Percentiles rank a stretch among this genome's conserved stretches.
Conservation (phyloP, 2,888 invertebrate genomes). For the Drosophila cyrtoloma region DNA sequence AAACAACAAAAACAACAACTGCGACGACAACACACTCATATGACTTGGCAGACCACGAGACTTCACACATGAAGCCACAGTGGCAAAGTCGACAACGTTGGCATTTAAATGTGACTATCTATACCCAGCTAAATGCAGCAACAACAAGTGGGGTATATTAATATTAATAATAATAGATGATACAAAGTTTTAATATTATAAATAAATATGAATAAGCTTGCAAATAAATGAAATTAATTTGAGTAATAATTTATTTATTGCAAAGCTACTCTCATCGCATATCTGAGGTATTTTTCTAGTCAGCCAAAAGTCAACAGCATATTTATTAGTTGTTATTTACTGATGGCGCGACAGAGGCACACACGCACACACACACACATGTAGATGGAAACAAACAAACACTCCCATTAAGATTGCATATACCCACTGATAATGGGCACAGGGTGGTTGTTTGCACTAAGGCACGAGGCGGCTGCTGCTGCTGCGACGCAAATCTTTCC, state of each 20-base stretch:
- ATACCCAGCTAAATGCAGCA: slow-evolving; percentile 32
- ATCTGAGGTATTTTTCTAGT: slow-evolving; percentile 17
- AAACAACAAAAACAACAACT: slow-evolving; percentile 25
- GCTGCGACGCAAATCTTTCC: slow-evolving; percentile 52
- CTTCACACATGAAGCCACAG: slow-evolving; percentile 72
- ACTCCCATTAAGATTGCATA: slow-evolving; percentile 18
- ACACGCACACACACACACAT: not conserved
- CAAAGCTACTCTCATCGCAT: not conserved
- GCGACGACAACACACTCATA: slow-evolving; percentile 72
- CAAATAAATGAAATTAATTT: not conserved
- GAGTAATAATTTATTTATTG: not conserved
- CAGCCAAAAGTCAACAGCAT: slow-evolving; percentile 16
- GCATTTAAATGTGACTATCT: slow-evolving; percentile 68
- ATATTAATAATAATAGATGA: not conserved
- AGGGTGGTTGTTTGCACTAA: slow-evolving; percentile 49
- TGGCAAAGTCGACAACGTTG: slow-evolving; percentile 54
- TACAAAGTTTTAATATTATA: not conserved
- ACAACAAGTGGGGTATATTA: slow-evolving; percentile 1
- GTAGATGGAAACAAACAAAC: not conserved
- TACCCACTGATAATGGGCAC: slow-evolving; percentile 44
- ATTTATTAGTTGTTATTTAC: slow-evolving; percentile 29
- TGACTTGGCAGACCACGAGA: slow-evolving; percentile 79
- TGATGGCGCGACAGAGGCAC: slow-evolving; percentile 16
- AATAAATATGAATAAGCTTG: not conserved
- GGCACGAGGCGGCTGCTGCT: slow-evolving; percentile 22